These are phyloP conservation scores for Pseudolaguvia tuberculata DNA, from an alignment of 2,113 vertebrate species.

Conservation along the genomic window DNA sequence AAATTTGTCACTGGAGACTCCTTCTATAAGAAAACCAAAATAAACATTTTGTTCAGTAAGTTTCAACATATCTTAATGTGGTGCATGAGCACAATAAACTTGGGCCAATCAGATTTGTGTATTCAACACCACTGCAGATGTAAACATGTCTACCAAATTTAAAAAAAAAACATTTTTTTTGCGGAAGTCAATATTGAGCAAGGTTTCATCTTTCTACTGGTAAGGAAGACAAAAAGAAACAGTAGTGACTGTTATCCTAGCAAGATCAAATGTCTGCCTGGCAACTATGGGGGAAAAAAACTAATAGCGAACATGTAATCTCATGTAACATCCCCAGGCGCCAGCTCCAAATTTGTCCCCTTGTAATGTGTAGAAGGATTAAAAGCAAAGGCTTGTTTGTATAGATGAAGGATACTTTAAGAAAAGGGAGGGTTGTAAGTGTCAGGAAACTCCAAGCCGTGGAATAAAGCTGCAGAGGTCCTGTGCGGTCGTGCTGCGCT, in stretches of 20 bases:
- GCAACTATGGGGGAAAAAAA: background rate
- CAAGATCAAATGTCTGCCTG: background rate
- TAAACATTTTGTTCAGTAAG: too few species aligned
- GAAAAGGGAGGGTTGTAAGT: slow-evolving; percentile 55
- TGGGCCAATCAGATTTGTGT: background rate
- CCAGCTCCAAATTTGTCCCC: background rate
- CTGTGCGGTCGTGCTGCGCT: slow-evolving; percentile 64
- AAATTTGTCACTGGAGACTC: background rate
- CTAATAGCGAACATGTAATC: background rate
- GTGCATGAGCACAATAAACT: background rate
- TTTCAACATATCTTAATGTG: too few species aligned
- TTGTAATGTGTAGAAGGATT: background rate
- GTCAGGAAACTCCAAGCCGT: slow-evolving; percentile 54
- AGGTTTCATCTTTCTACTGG: background rate
- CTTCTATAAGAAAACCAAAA: too few species aligned
- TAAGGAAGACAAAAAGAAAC: background rate
- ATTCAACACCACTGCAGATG: background rate
- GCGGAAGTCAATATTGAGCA: background rate
- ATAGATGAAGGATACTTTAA: slow-evolving; percentile 42
- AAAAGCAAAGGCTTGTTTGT: slow-evolving; percentile 14
- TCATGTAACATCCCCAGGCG: background rate
- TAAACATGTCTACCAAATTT: background rate
- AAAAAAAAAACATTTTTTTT: too few species aligned
- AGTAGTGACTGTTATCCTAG: background rate
- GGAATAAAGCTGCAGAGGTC: slow-evolving; percentile 59